These are phyloP conservation scores for Dendroctonus ponderosae DNA, from an alignment of 1,140 invertebrate genomes.

Conservation along the genomic window DNA sequence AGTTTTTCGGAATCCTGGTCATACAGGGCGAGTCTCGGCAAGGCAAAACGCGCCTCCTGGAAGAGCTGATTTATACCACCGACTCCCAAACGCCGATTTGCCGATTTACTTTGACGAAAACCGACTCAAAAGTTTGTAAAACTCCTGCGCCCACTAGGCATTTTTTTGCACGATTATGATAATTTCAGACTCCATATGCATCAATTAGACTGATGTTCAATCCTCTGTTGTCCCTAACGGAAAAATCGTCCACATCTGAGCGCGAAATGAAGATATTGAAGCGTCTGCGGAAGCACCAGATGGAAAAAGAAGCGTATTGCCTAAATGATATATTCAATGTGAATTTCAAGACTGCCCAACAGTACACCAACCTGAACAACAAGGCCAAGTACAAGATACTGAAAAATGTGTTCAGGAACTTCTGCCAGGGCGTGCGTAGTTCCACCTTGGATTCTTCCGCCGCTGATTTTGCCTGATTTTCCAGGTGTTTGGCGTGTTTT, in stretches of 20 bases:
- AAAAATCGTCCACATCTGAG: slow-evolving; percentile 45
- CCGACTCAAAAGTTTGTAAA: slow-evolving; percentile 44
- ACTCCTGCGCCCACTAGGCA: not conserved
- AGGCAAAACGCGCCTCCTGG: slow-evolving; percentile 60
- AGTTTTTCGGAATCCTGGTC: slow-evolving; percentile 36
- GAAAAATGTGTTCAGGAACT: slow-evolving; percentile 50
- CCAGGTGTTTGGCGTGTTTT: slow-evolving; percentile 48
- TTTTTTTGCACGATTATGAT: too few relatives aligned
- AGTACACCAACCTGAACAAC: slow-evolving; percentile 44
- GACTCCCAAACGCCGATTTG: slow-evolving; percentile 48
- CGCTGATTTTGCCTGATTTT: slow-evolving; percentile 16
- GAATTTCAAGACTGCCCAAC: slow-evolving; percentile 50
- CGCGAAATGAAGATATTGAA: slow-evolving; percentile 51
- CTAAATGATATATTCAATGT: slow-evolving; percentile 59
- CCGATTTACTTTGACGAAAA: slow-evolving; percentile 37
- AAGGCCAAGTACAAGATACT: slow-evolving; percentile 46
- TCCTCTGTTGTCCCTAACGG: slow-evolving; percentile 50
- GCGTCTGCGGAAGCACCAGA: slow-evolving; percentile 43
- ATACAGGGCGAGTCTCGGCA: slow-evolving; percentile 56
- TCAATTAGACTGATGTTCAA: slow-evolving; percentile 53
- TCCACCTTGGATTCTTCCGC: not conserved
- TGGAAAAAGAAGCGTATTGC: slow-evolving; percentile 50
- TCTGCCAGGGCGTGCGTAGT: slow-evolving; percentile 40
- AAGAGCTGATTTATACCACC: slow-evolving; percentile 56
- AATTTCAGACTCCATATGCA: slow-evolving; percentile 50